Conservation (phyloP, 1,140 invertebrate species). For the Onthophagus taurus region DNA sequence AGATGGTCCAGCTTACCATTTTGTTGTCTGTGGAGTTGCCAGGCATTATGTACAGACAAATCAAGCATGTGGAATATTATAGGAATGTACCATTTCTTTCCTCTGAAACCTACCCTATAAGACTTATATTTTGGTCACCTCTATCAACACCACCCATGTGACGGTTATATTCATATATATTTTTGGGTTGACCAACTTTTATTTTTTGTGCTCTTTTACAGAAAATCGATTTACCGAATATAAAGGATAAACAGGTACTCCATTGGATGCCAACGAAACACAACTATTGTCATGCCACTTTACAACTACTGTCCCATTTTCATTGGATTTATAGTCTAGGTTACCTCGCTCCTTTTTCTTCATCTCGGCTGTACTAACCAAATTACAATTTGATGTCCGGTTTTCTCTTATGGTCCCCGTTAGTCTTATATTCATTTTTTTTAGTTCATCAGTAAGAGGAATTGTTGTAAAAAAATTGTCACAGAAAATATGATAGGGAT, state of each 20-base stretch:
- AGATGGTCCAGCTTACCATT: slow-evolving; percentile 12
- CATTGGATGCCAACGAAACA: slow-evolving; percentile 21
- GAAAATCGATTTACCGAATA: slow-evolving; percentile 19
- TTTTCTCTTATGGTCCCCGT: slow-evolving; percentile 26
- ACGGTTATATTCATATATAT: slow-evolving; percentile 23
- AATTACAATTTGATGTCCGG: slow-evolving; percentile 27
- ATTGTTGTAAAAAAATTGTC: slow-evolving; percentile 16
- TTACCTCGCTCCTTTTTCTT: slow-evolving; percentile 26
- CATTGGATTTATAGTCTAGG: slow-evolving; percentile 28
- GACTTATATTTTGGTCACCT: slow-evolving; percentile 28
- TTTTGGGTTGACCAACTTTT: slow-evolving; percentile 22
- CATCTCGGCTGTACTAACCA: slow-evolving; percentile 24
- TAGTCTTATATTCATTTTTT: slow-evolving; percentile 6
- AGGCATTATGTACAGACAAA: slow-evolving; percentile 10
- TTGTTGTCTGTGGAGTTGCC: slow-evolving; percentile 11
- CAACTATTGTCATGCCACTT: slow-evolving; percentile 26
- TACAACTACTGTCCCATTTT: slow-evolving; percentile 15
- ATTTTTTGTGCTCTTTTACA: slow-evolving; percentile 20
- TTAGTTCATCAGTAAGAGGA: slow-evolving; percentile 13
- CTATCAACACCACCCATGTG: slow-evolving; percentile 31
- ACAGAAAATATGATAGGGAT: slow-evolving; percentile 13
- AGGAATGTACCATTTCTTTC: slow-evolving; percentile 34
- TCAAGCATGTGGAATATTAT: slow-evolving; percentile 20
- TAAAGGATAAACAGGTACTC: slow-evolving; percentile 15
- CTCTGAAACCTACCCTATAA: slow-evolving; percentile 24